Conservation (phyloP, 1,140 invertebrate species). For the Bombus polaris region DNA sequence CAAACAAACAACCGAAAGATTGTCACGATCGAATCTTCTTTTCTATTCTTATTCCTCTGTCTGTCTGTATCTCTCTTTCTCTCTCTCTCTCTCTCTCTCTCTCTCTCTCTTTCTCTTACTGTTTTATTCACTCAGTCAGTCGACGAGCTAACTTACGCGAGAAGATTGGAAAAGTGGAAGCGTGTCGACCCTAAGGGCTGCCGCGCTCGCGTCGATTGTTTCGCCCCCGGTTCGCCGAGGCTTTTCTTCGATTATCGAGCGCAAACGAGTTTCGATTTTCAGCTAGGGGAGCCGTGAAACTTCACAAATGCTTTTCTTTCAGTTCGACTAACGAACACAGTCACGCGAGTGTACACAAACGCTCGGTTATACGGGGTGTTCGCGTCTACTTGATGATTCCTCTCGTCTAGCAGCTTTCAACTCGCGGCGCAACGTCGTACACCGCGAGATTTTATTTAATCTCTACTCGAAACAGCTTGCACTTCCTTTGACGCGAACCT, state of each 20-base stretch:
- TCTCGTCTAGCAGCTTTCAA: background rate
- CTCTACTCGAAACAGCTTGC: conserved; percentile 3
- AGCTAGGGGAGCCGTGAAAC: conserved; percentile 57
- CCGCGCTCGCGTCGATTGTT: conserved; percentile 19
- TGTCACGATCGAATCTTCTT: background rate
- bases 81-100: rapidly evolving
- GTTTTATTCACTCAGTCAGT: background rate
- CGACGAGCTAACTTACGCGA: conserved; percentile 26
- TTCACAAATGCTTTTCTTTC: conserved; percentile 54
- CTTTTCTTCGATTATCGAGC: conserved; percentile 61
- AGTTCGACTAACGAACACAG: background rate
- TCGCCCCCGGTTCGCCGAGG: conserved; percentile 17
- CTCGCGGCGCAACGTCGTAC: background rate
- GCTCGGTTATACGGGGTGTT: conserved; percentile 22
- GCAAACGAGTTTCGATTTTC: conserved; percentile 71
- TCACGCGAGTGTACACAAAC: background rate
- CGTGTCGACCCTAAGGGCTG: background rate
- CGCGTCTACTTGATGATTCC: background rate
- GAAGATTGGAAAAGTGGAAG: conserved; percentile 34
- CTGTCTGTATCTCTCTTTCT: no score
- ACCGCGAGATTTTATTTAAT: conserved; percentile 9
- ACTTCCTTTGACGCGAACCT: background rate
- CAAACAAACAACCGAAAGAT: background rate
- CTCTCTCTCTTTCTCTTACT: no score
- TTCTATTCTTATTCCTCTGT: background rate